phyloP scores from a whole-genome alignment of 2,797 vertebrate species.

The Gastrophryne carolinensis region DNA sequence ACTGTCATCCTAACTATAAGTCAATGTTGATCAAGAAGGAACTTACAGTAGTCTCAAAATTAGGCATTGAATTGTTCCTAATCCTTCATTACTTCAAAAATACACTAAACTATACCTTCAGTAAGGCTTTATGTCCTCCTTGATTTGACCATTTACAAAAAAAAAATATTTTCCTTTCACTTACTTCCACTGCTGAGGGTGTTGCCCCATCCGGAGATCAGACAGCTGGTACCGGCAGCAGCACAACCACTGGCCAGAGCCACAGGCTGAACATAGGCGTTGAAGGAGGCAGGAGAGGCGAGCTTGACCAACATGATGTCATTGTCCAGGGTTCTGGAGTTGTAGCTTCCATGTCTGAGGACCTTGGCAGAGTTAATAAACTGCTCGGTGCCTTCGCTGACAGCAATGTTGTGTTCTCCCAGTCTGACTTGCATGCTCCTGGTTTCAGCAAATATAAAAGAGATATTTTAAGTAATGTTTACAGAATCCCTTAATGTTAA shows the following conservation, averaged over 20 bases:
- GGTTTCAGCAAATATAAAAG: no score
- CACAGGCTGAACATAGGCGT: conserved; percentile 61
- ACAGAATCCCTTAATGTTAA: no score
- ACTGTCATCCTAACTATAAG: no score
- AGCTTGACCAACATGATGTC: conserved; percentile 81
- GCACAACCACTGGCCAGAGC: conserved; percentile 73
- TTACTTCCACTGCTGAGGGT: conserved; percentile 71
- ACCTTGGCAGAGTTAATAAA: conserved; percentile 70
- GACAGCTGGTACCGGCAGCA: conserved; percentile 65
- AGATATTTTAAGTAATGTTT: no score
- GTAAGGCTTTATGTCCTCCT: no score
- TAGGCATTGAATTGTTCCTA: no score
- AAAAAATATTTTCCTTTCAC: no score
- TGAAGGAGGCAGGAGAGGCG: conserved; percentile 60
- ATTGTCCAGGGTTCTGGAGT: conserved; percentile 67
- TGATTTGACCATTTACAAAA: no score
- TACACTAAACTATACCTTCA: no score
- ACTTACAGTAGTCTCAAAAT: no score
- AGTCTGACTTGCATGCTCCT: conserved; percentile 74
- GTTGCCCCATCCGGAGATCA: conserved; percentile 86
- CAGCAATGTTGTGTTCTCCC: conserved; percentile 76
- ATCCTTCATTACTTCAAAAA: no score
- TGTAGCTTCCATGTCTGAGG: conserved; percentile 74
- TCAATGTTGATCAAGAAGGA: no score
- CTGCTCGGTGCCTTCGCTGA: conserved; percentile 74